These are phyloP conservation scores for Sminthopsis crassicaudata DNA, from an alignment of 2,113 vertebrate species.

Conservation along the genomic window DNA sequence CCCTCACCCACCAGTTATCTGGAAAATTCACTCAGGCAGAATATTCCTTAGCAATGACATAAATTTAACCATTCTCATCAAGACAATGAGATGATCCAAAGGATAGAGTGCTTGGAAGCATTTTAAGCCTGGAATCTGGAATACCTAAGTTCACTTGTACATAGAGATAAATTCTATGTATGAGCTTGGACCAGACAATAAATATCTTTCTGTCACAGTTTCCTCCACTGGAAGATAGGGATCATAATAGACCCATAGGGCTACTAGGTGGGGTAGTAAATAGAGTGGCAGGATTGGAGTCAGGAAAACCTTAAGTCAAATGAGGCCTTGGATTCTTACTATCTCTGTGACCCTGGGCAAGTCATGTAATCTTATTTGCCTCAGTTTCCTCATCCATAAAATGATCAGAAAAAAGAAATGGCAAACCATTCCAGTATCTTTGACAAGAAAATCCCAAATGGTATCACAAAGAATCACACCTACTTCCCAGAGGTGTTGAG, in stretches of 20 bases:
- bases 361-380: background rate
- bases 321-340: too few species aligned
- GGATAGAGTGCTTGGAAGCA: background rate
- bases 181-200: too few species aligned
- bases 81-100: background rate
- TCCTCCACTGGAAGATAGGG: too few species aligned
- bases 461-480: background rate
- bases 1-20: background rate
- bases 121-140: too few species aligned
- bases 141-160: background rate
- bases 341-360: fast-evolving
- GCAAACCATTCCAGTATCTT: too few species aligned
- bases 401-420: too few species aligned
- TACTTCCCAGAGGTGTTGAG: background rate
- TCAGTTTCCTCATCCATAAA: too few species aligned
- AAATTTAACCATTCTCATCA: background rate
- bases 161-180: fast-evolving
- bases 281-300: too few species aligned
- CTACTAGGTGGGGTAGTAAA: fast-evolving
- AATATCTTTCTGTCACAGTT: background rate
- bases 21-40: background rate
- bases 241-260: fast-evolving
- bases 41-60: background rate
- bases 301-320: background rate
- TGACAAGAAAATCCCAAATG: too few species aligned